phyloP scores from a whole-genome alignment of 2,113 vertebrate genomes.

The Rynchops niger region DNA sequence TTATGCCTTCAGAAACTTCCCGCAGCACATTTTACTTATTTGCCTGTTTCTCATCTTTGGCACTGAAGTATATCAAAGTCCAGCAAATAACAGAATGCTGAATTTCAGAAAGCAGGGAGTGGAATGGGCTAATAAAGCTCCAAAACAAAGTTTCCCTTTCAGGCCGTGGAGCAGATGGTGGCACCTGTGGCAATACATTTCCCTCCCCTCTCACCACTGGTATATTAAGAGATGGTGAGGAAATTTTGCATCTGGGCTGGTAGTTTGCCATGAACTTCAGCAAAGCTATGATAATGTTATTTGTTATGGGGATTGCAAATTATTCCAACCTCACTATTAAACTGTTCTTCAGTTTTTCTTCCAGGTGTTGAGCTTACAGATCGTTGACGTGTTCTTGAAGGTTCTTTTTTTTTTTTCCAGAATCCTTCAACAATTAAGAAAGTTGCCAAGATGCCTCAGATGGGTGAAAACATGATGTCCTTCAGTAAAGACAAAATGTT shows the following conservation, averaged over 20 bases:
- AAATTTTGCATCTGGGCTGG: slow-evolving; percentile 34
- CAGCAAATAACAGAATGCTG: background rate
- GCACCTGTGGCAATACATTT: slow-evolving; percentile 46
- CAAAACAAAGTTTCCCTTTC: slow-evolving; percentile 43
- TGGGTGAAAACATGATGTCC: background rate
- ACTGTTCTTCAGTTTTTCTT: background rate
- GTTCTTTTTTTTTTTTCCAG: background rate
- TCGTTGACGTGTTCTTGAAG: background rate
- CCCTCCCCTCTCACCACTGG: background rate
- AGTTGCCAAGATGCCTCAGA: background rate
- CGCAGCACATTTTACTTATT: background rate
- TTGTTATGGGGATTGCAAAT: background rate
- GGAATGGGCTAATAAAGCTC: background rate
- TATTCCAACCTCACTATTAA: background rate
- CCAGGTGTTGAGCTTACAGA: background rate
- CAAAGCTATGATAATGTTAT: slow-evolving; percentile 7
- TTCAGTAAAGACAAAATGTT: background rate
- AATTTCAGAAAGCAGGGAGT: background rate
- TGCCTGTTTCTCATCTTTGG: background rate
- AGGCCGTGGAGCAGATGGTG: slow-evolving; percentile 8
- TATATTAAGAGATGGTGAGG: background rate
- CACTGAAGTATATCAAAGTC: background rate
- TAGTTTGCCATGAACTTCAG: slow-evolving; percentile 12
- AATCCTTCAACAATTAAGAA: background rate
- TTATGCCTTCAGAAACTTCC: background rate